Conservation (phyloP, 2,888 invertebrate species). For the Ditula angustiorana region DNA sequence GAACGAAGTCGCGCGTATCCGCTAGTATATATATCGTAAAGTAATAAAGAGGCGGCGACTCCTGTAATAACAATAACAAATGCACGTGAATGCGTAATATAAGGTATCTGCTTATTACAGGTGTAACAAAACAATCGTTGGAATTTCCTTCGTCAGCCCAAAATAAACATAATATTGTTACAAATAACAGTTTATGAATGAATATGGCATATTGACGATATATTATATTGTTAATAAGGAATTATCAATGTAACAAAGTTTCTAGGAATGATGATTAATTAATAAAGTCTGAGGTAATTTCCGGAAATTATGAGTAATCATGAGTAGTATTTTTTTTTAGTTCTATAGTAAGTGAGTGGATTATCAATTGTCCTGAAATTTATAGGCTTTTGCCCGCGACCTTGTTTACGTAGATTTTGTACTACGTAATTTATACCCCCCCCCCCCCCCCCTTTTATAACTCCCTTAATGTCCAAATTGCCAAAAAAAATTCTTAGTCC, state of each 20-base stretch:
- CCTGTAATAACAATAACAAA: background rate
- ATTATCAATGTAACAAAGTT: background rate
- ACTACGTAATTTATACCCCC: too few relatives aligned
- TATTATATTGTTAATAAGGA: background rate
- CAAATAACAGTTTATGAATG: background rate
- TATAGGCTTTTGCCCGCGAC: too few relatives aligned
- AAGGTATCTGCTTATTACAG: slow-evolving; percentile 5
- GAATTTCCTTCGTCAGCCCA: slow-evolving; percentile 12
- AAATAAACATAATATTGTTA: slow-evolving; percentile 13
- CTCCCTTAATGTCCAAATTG: too few relatives aligned
- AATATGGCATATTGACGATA: background rate
- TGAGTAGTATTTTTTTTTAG: too few relatives aligned
- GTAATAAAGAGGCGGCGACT: too few relatives aligned
- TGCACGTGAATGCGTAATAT: slow-evolving; percentile 1
- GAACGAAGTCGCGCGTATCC: too few relatives aligned
- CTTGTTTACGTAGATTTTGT: too few relatives aligned
- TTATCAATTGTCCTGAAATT: too few relatives aligned
- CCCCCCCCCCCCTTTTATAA: too few relatives aligned
- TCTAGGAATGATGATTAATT: background rate
- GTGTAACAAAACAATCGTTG: background rate
- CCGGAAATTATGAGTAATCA: slow-evolving; percentile 1
- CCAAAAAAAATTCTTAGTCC: too few relatives aligned
- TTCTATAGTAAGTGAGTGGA: too few relatives aligned
- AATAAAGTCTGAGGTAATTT: background rate
- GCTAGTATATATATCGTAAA: too few relatives aligned